phyloP scores from a whole-genome alignment of 2,888 invertebrate genomes.

The Diaprepes abbreviatus region DNA sequence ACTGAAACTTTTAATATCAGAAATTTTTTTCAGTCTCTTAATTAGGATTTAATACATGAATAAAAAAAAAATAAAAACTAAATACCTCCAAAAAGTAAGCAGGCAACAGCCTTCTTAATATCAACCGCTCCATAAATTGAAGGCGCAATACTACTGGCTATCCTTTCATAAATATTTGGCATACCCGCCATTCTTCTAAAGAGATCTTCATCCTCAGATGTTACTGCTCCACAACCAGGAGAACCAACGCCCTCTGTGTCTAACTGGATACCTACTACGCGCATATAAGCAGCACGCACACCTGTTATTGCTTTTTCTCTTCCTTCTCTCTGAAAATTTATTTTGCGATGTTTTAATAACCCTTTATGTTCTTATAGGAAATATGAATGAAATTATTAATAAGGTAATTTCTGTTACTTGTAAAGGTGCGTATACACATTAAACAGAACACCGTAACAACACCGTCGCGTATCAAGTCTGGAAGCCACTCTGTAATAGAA shows the following conservation, averaged over 20 bases:
- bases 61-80: background rate
- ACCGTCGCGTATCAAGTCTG: too few species aligned
- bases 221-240: slow-evolving; percentile 71
- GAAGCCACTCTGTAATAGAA: too few species aligned
- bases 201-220: slow-evolving; percentile 83
- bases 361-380: too few species aligned
- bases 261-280: slow-evolving; percentile 92
- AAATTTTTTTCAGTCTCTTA: too few species aligned
- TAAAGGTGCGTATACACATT: too few species aligned
- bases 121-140: slow-evolving; percentile 95
- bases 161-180: slow-evolving; percentile 88
- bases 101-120: slow-evolving; percentile 97
- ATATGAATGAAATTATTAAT: too few species aligned
- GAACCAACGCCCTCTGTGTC: slow-evolving; percentile 84
- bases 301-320: slow-evolving; percentile 88
- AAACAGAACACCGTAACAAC: too few species aligned
- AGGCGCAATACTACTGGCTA: slow-evolving; percentile 94
- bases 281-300: slow-evolving; percentile 93
- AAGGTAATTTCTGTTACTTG: too few species aligned
- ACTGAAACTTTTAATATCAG: too few species aligned
- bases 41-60: background rate
- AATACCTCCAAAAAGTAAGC: slow-evolving; percentile 91
- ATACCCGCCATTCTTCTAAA: slow-evolving; percentile 88
- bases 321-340: slow-evolving; percentile 71
- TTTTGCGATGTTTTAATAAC: background rate